Evolutionary conservation across 2,888 invertebrate species (phyloP).

Genomic region (Uloborus plumipes): DNA sequence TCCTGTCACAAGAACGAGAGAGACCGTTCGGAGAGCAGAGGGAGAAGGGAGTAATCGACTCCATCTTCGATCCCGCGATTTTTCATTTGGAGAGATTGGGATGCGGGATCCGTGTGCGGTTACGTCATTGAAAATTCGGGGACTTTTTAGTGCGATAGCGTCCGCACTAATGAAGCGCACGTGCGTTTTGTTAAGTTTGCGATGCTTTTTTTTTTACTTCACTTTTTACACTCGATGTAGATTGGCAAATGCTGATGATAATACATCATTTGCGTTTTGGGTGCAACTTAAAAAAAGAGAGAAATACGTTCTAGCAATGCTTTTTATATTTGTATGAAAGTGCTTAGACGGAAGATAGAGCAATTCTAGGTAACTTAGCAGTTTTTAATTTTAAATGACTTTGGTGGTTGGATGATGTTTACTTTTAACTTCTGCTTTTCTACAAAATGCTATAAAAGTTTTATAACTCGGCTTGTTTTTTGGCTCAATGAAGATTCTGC

Average conservation of each 20-base stretch:
- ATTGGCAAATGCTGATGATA: constrained; percentile 38
- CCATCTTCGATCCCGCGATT: constrained; percentile 28
- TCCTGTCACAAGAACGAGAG: constrained; percentile 5
- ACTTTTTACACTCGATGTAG: constrained; percentile 16
- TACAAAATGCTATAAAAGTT: too few relatives aligned
- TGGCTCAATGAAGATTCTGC: too few relatives aligned
- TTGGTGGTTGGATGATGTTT: too few relatives aligned
- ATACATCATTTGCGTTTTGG: constrained; percentile 34
- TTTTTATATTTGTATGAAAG: too few relatives aligned
- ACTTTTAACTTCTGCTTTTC: too few relatives aligned
- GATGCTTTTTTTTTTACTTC: background rate
- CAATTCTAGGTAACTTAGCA: too few relatives aligned
- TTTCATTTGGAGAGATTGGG: constrained; percentile 20
- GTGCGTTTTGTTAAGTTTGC: constrained; percentile 17
- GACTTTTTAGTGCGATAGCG: constrained; percentile 10
- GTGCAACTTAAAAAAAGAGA: constrained; percentile 14
- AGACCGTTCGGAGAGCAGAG: background rate
- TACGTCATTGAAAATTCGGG: constrained; percentile 20
- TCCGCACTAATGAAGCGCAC: constrained; percentile 45
- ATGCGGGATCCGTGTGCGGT: constrained; percentile 39
- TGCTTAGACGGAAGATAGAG: too few relatives aligned
- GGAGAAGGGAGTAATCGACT: constrained; percentile 10
- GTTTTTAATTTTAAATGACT: too few relatives aligned
- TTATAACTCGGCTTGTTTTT: too few relatives aligned
- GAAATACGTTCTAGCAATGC: constrained; percentile 2